Base-by-base conservation (phyloP, 1,140 invertebrate genomes). In the Drosophila mojavensis region DNA sequence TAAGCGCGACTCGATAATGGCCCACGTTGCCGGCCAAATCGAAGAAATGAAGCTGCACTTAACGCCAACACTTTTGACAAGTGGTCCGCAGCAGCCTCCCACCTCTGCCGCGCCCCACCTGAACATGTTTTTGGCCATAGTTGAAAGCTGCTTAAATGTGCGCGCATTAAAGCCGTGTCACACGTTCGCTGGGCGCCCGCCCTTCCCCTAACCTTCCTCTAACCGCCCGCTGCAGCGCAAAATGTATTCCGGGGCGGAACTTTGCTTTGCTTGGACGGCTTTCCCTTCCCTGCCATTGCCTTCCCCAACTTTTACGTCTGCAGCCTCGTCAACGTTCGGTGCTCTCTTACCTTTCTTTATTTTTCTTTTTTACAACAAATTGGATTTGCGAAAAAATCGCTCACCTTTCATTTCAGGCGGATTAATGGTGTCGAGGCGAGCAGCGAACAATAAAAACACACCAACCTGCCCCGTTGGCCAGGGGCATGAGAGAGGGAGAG, bases 311-410 rank as follows among this genome's bases (percentile, higher is more conserved):
- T 2, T 17, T 2, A 0, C 43, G 11, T 30, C 30, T 47, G 11
- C 58, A 41, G 33, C 60, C 56, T 9, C 33, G 30, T n/a, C 20
- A 28, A 15, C 41, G 28, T 24, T 63, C 41, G 53, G 58, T 63
- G 39, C 45, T 68, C 30, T 51, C 41, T 39, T 53, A 6, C 41
- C 47, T 51, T 50, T 63, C 43, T 28, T 67, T 78, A 72, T 58
- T 67, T 45, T 70, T 63, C 41, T 36, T 64, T 73, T 63, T 74
- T 69, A 77, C 81, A 86, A 80, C 83, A 88, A 86, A 86, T 86
- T 86, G 83, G 83, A 89, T 86, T 86, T 86, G 72, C 79, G 84
- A 86, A 75, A 88, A 86, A 86, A 86, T 88, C 77, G 83, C 84
- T 86, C 83, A 86, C 83, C 83, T 86, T 86, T 86, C 83, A 88